These are phyloP conservation scores for Gonatopus flavifemur DNA, from an alignment of 1,140 invertebrate species.

Conservation along the genomic window DNA sequence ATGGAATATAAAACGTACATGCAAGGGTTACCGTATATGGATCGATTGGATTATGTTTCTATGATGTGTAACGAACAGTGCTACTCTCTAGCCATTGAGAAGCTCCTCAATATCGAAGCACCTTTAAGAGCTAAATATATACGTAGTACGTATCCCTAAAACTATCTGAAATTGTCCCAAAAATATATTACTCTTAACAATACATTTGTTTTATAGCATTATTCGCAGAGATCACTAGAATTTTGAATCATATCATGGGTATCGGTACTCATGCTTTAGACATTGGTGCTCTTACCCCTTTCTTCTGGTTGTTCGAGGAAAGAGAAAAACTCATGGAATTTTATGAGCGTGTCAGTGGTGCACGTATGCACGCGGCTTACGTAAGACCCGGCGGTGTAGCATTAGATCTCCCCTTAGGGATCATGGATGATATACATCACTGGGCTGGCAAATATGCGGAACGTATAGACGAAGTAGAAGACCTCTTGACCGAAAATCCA, in stretches of 20 bases:
- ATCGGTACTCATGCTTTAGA: conserved; percentile 91
- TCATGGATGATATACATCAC: conserved; percentile 95
- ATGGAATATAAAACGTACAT: conserved; percentile 99
- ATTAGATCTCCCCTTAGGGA: conserved; percentile 87
- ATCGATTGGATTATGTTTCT: conserved; percentile 96
- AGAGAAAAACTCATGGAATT: conserved; percentile 98
- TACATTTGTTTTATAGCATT: conserved; percentile 61
- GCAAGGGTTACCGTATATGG: conserved; percentile 96
- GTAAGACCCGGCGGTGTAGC: conserved; percentile 90
- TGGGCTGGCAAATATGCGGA: conserved; percentile 81
- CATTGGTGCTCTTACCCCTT: conserved; percentile 94
- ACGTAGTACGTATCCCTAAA: conserved; percentile 68
- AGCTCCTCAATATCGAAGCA: conserved; percentile 93
- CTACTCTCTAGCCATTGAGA: conserved; percentile 94
- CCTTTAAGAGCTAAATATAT: conserved; percentile 95
- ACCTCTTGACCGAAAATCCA: conserved; percentile 86
- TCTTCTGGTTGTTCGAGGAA: conserved; percentile 99
- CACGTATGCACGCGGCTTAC: conserved; percentile 96
- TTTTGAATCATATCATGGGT: conserved; percentile 94
- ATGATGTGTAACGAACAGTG: conserved; percentile 99
- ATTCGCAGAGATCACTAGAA: conserved; percentile 88
- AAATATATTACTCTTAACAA: background rate
- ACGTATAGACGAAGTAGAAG: conserved; percentile 92
- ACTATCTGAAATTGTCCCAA: background rate
- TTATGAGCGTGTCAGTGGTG: conserved; percentile 93